Evolutionary conservation across 2,888 invertebrate species (phyloP).

Genomic region (Venusia cambrica): DNA sequence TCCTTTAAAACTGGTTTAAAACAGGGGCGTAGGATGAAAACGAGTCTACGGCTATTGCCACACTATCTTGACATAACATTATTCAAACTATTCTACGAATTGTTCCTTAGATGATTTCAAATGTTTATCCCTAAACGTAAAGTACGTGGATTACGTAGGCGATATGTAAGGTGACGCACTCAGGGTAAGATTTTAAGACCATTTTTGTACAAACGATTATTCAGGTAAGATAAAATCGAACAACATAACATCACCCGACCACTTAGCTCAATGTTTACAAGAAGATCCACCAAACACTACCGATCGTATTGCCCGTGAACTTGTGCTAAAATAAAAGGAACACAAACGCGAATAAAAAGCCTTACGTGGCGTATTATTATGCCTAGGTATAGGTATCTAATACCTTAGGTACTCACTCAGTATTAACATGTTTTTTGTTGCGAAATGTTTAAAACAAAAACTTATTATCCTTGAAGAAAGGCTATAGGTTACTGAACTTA

Average conservation of each 20-base stretch:
- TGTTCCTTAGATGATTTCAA: constrained; percentile 33
- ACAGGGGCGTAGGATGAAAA: constrained; percentile 19
- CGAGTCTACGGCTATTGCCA: constrained; percentile 12
- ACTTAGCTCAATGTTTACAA: constrained; percentile 56
- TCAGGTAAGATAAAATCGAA: constrained; percentile 46
- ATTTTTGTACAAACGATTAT: constrained; percentile 48
- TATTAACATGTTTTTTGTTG: no score
- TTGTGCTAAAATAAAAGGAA: no score
- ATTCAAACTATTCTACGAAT: constrained; percentile 10
- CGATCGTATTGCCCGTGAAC: constrained; percentile 45
- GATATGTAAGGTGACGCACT: constrained; percentile 51
- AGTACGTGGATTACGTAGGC: constrained; percentile 47
- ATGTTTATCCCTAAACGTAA: constrained; percentile 44
- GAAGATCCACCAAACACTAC: constrained; percentile 24
- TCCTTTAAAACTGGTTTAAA: constrained; percentile 13
- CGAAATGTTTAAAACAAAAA: no score
- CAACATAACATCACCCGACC: constrained; percentile 63
- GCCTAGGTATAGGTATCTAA: no score
- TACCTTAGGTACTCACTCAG: no score
- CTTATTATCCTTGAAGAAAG: no score
- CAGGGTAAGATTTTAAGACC: constrained; percentile 38
- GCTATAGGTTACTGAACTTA: no score
- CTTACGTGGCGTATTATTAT: no score
- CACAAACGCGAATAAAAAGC: constrained; percentile 14
- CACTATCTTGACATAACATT: constrained; percentile 10